A percentile compares a stretch with the other conserved stretches of the same genome.
Conservation (phyloP, 2,113 vertebrate species). For the Carettochelys insculpta region DNA sequence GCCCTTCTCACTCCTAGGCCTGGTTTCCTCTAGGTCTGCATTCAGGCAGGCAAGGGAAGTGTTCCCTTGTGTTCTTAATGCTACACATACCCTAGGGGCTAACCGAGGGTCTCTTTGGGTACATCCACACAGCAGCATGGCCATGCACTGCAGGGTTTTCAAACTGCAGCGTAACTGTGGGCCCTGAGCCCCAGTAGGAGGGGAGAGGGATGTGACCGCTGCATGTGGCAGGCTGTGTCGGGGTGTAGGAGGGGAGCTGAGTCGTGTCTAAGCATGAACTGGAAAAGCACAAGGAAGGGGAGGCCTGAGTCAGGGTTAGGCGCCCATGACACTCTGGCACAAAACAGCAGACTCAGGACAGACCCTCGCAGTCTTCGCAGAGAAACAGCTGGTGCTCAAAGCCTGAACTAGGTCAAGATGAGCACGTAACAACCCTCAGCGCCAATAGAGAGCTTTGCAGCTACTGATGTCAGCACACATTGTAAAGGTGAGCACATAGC, state of each 20-base stretch:
- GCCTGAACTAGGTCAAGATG: neutral
- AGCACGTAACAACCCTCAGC: neutral
- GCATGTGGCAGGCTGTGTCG: neutral
- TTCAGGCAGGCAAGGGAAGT: neutral
- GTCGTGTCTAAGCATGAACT: neutral
- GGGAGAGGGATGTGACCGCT: neutral
- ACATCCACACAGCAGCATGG: neutral
- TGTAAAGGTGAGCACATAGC: neutral
- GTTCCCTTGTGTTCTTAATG: fast-evolving
- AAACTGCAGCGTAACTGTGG: too few species aligned
- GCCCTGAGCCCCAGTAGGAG: neutral
- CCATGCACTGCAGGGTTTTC: neutral
- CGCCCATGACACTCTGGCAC: neutral
- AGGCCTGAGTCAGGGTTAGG: neutral
- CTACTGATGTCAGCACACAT: neutral
- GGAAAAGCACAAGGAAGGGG: neutral
- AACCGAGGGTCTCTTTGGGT: neutral
- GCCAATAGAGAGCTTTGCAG: neutral
- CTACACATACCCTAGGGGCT: fast-evolving
- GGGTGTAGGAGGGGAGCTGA: too few species aligned
- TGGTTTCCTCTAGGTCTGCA: neutral
- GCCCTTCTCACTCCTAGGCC: neutral
- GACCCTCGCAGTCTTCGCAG: neutral
- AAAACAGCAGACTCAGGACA: neutral
- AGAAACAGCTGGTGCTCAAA: neutral